Conservation (phyloP, 2,888 invertebrate genomes). For the Nemapogon koenigi region DNA sequence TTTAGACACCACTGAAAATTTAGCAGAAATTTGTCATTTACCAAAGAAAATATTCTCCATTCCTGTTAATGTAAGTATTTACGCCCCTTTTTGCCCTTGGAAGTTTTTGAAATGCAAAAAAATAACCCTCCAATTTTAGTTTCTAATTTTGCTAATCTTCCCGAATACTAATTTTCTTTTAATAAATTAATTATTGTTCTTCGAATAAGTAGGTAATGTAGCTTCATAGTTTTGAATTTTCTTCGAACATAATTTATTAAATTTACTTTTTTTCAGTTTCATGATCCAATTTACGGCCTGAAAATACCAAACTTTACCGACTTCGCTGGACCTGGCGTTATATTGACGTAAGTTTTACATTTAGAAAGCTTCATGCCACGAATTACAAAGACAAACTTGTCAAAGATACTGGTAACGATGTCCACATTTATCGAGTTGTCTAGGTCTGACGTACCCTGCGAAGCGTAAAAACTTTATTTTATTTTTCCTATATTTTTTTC, state of each 20-base stretch:
- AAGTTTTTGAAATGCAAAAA: background rate
- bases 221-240: background rate
- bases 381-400: too few species aligned
- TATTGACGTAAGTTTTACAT: conserved; percentile 77
- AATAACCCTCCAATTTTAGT: background rate
- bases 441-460: too few species aligned
- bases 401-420: too few species aligned
- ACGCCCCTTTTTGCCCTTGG: background rate
- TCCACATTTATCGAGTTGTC: too few species aligned
- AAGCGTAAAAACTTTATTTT: too few species aligned
- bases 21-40: conserved; percentile 69
- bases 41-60: conserved; percentile 68
- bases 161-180: too few species aligned
- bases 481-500: conserved; percentile 25
- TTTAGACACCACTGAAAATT: conserved; percentile 70
- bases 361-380: too few species aligned
- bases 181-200: too few species aligned
- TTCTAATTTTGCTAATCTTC: too few species aligned
- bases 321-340: conserved; percentile 93
- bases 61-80: conserved; percentile 68
- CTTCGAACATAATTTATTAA: background rate
- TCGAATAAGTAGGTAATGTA: too few species aligned
- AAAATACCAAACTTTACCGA: conserved; percentile 86
- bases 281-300: conserved; percentile 78
- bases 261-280: conserved; percentile 56